Conservation (phyloP, 2,888 invertebrate genomes). For the Incurvaria masculella region DNA sequence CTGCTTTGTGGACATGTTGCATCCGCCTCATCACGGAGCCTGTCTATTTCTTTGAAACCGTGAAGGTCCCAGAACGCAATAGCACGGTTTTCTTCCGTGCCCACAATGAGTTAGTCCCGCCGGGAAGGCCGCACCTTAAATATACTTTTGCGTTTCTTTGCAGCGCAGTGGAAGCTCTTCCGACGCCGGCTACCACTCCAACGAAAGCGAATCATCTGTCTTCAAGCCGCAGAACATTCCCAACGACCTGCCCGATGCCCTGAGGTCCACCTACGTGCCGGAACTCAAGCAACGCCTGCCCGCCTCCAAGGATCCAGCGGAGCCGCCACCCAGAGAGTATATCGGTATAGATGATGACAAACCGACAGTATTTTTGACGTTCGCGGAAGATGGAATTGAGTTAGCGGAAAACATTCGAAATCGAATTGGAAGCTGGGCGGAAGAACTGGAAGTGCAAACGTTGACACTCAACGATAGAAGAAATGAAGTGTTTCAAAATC, state of each 20-base stretch:
- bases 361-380: conserved; percentile 49
- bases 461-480: conserved; percentile 47
- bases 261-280: conserved; percentile 19
- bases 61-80: no score
- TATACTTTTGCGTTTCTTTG: no score
- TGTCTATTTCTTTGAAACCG: no score
- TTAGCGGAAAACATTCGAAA: conserved; percentile 46
- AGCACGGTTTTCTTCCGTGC: no score
- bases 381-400: conserved; percentile 48
- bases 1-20: no score
- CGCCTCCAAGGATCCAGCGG: conserved; percentile 28
- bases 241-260: conserved; percentile 39
- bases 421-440: conserved; percentile 41
- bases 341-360: conserved; percentile 25
- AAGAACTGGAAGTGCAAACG: conserved; percentile 32
- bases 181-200: background rate
- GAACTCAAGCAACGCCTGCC: conserved; percentile 21
- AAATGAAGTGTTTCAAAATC: conserved; percentile 49
- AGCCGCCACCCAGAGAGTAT: conserved; percentile 22
- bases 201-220: background rate
- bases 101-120: no score
- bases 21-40: no score
- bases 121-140: no score
- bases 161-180: background rate
- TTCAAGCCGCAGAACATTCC: conserved; percentile 27